These are phyloP conservation scores for Pteria penguin DNA, from an alignment of 2,888 invertebrate genomes.

Conservation along the genomic window DNA sequence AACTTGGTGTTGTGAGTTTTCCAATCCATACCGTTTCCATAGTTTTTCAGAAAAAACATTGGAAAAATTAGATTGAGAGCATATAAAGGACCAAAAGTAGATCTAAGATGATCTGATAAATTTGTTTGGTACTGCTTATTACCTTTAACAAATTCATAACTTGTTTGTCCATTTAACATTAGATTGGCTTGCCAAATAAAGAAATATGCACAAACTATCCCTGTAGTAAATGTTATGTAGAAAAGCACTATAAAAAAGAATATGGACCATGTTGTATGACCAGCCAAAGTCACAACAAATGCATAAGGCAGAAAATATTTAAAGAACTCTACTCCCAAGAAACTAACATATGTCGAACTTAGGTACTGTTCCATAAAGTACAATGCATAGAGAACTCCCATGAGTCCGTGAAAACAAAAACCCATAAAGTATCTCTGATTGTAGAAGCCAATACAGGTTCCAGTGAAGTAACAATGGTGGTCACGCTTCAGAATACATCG, in stretches of 20 bases:
- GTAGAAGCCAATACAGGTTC: conserved; percentile 80
- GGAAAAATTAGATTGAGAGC: conserved; percentile 72
- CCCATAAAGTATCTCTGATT: conserved; percentile 81
- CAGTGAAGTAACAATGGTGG: conserved; percentile 80
- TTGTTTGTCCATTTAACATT: conserved; percentile 68
- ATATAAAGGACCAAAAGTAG: conserved; percentile 76
- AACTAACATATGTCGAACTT: conserved; percentile 53
- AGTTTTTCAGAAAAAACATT: conserved; percentile 59
- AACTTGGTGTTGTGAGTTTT: conserved; percentile 24
- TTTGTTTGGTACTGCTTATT: conserved; percentile 57
- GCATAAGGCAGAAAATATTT: conserved; percentile 67
- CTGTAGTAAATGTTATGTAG: conserved; percentile 59
- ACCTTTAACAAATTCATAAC: conserved; percentile 69
- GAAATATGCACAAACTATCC: conserved; percentile 59
- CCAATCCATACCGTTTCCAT: conserved; percentile 71
- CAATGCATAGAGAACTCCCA: conserved; percentile 59
- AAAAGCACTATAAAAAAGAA: conserved; percentile 56
- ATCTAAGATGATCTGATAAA: conserved; percentile 57
- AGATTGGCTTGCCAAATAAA: conserved; percentile 67
- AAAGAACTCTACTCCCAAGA: conserved; percentile 57
- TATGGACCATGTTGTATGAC: conserved; percentile 48
- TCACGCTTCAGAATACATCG: conserved; percentile 80
- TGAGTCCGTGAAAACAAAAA: conserved; percentile 73
- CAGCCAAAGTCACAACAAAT: conserved; percentile 52
- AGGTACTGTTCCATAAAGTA: conserved; percentile 59